Base-by-base conservation (phyloP, 2,888 invertebrate genomes). In the Eilema caniola region DNA sequence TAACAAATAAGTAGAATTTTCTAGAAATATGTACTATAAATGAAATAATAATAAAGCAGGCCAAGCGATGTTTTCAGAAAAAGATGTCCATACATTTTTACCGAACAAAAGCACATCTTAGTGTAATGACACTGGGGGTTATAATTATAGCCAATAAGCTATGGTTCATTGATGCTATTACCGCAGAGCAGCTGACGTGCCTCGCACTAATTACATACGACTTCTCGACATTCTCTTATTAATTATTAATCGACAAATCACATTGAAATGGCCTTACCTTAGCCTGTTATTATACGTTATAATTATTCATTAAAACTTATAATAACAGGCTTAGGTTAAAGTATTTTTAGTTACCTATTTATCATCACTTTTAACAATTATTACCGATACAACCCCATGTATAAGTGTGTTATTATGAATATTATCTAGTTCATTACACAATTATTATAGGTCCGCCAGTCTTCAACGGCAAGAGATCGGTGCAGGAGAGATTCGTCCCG, bases 111-210 rank as follows among this genome's bases (percentile, higher is more conserved):
- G 28, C n/a, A 10, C 7, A 10, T 8, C 2, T 20, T 61, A 62
- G 66, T 63, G 47, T 74, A 72, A 74, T 71, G 61, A 79, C 24
- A 59, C 24, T 28, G 57, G 23, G n/a, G 62, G 56, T 28, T 69
- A 74, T 78, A 74, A 72, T 74, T 75, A 72, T 25, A 74, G 72
- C 68, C 72, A 72, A 67, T 71, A 73, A 25, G 14, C 63, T 57
- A 57, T 69, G 61, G 60, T 41, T 66, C 65, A 66, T 47, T 33
- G 16, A 62, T 62, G 47, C 66, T 73, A 79, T 81, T 71, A 79
- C 25, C 59, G 59, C 59, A 53, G 65, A 65, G 66, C 69, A 72
- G 63, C 25, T 63, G 25, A 31, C 77, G 74, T 73, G 71, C 65
- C 66, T 47, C 31, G 14, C 23, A 24, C 53, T 74, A 79, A 79